A percentile compares a stretch with the other conserved stretches of the same genome.
Evolutionary conservation across 2,113 vertebrate genomes (phyloP).

Genomic region (Cacatua alba): DNA sequence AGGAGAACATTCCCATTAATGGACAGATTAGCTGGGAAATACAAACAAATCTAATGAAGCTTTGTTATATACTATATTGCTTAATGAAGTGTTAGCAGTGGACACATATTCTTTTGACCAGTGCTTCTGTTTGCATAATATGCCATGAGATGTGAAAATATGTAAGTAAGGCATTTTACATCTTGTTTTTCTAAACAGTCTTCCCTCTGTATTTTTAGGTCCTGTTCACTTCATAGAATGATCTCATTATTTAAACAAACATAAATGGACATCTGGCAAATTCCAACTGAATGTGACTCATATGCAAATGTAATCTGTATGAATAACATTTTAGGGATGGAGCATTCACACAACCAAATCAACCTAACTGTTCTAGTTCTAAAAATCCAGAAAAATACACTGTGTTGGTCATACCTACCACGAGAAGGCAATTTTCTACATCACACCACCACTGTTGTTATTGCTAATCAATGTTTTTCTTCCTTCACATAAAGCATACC

Average conservation of each 20-base stretch:
- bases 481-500: background rate
- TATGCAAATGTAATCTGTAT: conserved; percentile 21
- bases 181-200: background rate
- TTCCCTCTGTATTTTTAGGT: conserved; percentile 22
- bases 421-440: background rate
- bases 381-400: background rate
- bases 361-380: background rate
- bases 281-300: conserved; percentile 4
- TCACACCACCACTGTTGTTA: background rate
- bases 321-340: background rate
- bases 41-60: background rate
- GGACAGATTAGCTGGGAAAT: background rate
- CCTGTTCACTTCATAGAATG: conserved; percentile 24
- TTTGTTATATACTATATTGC: background rate
- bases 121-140: background rate
- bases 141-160: background rate
- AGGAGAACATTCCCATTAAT: background rate
- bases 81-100: background rate
- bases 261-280: conserved; percentile 42
- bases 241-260: conserved; percentile 60
- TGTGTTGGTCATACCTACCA: background rate
- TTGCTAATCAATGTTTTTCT: background rate
- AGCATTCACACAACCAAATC: background rate
- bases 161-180: background rate
- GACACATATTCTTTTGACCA: background rate